Conservation (phyloP, 1,140 invertebrate genomes). For the Drosophila neocordata region DNA sequence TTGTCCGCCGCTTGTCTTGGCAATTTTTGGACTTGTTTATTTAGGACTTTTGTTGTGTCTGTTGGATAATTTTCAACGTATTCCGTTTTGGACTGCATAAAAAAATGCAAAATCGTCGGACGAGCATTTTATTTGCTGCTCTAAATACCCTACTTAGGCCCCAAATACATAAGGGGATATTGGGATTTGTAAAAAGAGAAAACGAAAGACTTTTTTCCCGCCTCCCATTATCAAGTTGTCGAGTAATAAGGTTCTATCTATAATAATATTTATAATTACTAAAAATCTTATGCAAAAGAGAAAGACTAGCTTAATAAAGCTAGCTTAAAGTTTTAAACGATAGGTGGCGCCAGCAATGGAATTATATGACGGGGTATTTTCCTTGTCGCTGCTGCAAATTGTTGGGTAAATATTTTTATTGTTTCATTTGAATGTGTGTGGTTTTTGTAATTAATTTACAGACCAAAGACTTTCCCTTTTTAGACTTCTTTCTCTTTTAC, state of each 20-base stretch:
- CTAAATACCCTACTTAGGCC: constrained; percentile 39
- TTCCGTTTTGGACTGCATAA: constrained; percentile 59
- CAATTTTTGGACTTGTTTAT: constrained; percentile 77
- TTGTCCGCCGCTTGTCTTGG: constrained; percentile 51
- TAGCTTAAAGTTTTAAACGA: no score
- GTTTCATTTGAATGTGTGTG: constrained; percentile 23
- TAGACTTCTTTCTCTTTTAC: constrained; percentile 43
- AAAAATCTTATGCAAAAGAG: no score
- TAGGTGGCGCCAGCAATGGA: not conserved
- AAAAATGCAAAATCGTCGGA: constrained; percentile 67
- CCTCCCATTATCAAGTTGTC: no score
- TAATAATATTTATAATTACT: no score
- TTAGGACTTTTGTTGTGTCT: constrained; percentile 62
- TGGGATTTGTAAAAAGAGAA: not conserved
- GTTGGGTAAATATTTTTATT: constrained; percentile 47
- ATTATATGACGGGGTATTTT: constrained; percentile 27
- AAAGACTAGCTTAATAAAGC: no score
- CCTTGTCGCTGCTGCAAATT: constrained; percentile 29
- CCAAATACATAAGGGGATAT: not conserved
- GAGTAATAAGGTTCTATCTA: no score
- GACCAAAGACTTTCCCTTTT: constrained; percentile 34
- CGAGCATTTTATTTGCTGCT: constrained; percentile 55
- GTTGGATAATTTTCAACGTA: constrained; percentile 61
- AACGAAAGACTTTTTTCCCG: no score
- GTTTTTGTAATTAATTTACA: constrained; percentile 70